Conservation (phyloP, 2,113 vertebrate genomes). For the Lucifuga dentata region DNA sequence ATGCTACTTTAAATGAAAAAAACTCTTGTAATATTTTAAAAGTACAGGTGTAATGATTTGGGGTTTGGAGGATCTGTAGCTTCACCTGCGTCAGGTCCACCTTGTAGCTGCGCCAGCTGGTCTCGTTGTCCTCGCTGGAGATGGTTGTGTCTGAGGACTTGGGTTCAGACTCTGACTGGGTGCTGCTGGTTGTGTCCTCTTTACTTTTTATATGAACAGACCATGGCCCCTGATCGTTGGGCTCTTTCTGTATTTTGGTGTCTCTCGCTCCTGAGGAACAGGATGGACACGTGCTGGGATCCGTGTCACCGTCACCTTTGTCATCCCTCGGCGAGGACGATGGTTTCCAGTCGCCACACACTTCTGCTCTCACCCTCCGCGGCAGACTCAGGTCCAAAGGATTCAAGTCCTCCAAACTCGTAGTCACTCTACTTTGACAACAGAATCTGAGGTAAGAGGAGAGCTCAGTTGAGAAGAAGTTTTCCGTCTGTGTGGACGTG, state of each 20-base stretch:
- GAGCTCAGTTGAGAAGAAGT: slow-evolving; percentile 76
- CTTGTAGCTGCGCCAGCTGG: slow-evolving; percentile 32
- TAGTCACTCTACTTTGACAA: slow-evolving; percentile 1
- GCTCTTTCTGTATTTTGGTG: neutral
- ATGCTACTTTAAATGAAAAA: no score
- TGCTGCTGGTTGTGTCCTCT: slow-evolving; percentile 9
- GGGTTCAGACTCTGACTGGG: slow-evolving; percentile 13
- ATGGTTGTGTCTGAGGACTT: slow-evolving; percentile 50
- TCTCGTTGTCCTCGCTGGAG: slow-evolving; percentile 75
- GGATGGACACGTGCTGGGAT: neutral
- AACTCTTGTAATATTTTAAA: no score
- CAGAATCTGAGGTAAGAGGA: slow-evolving; percentile 67
- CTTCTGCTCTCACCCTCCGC: slow-evolving; percentile 56
- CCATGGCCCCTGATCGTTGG: no score
- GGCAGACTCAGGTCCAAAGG: slow-evolving; percentile 80
- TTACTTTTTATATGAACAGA: neutral
- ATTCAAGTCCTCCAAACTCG: neutral
- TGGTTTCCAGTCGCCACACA: no score
- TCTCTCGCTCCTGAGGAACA: neutral
- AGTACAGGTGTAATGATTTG: no score
- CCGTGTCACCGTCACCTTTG: neutral
- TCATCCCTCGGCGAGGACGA: no score
- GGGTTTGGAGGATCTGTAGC: no score
- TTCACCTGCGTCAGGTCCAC: slow-evolving; percentile 68
- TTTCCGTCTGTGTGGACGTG: slow-evolving; percentile 80